Percentiles rank a stretch among this genome's conserved stretches.
These are phyloP conservation scores for Megaustenia siamemsis DNA, from an alignment of 2,888 invertebrate species.

Conservation along the genomic window DNA sequence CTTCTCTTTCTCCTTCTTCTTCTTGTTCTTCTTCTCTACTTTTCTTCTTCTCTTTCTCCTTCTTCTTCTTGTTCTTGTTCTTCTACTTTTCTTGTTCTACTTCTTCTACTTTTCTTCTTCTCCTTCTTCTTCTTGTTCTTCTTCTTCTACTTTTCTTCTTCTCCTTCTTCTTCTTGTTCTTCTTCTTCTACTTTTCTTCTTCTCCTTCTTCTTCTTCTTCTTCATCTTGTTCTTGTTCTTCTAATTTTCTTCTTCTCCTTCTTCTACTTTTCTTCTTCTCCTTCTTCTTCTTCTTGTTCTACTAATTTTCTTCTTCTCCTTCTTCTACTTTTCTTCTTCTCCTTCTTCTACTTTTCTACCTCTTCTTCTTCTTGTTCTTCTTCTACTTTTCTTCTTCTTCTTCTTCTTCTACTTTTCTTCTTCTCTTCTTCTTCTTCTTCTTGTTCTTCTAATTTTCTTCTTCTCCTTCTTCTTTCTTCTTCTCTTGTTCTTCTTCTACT, in stretches of 20 bases:
- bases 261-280: neutral
- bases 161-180: constrained; percentile 15
- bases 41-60: neutral
- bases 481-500: neutral
- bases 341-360: neutral
- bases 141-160: neutral
- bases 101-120: neutral
- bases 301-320: constrained; percentile 20
- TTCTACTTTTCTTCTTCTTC: neutral
- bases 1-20: neutral
- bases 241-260: neutral
- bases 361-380: neutral
- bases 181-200: neutral
- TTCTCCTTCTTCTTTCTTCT: neutral
- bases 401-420: neutral
- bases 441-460: neutral
- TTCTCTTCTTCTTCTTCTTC: too few species aligned
- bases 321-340: neutral
- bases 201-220: neutral
- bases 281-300: constrained; percentile 1
- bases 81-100: neutral
- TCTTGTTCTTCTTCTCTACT: neutral
- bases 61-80: neutral
- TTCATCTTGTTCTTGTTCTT: neutral
- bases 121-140: neutral